Percentiles rank a stretch among this genome's conserved stretches.
Evolutionary conservation across 2,888 invertebrate species (phyloP).

Genomic region (Pseudococcus longispinus): DNA sequence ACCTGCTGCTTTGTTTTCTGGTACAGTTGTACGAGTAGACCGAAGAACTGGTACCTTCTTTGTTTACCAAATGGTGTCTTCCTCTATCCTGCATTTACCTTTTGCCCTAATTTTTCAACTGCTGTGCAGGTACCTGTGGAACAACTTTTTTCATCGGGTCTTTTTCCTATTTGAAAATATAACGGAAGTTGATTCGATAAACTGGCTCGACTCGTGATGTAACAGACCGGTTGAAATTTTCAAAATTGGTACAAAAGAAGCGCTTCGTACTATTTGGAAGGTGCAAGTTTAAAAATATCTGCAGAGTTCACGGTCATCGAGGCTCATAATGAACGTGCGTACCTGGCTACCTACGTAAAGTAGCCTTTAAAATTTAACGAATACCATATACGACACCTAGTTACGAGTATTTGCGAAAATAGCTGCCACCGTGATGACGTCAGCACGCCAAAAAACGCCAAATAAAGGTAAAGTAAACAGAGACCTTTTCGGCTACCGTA

Average conservation of each 20-base stretch:
- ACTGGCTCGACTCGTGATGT: not conserved
- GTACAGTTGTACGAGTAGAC: not conserved
- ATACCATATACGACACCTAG: too few species aligned
- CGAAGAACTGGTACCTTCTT: slow-evolving; percentile 12
- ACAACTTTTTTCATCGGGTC: not conserved
- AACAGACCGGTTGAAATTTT: slow-evolving; percentile 3
- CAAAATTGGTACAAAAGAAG: not conserved
- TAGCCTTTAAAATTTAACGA: not conserved
- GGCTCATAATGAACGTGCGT: not conserved
- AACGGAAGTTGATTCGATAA: not conserved
- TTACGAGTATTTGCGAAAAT: not conserved
- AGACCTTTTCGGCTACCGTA: not conserved
- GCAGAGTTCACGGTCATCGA: not conserved
- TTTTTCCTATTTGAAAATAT: not conserved
- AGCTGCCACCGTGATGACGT: not conserved
- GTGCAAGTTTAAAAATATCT: not conserved
- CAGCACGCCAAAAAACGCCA: not conserved
- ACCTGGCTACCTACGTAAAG: not conserved
- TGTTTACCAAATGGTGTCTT: slow-evolving; percentile 39
- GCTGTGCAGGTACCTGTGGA: not conserved
- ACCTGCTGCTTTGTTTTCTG: slow-evolving; percentile 37
- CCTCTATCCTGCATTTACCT: slow-evolving; percentile 33
- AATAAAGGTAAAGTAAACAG: not conserved
- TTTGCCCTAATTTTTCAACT: slow-evolving; percentile 13
- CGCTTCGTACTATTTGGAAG: not conserved